phyloP scores from a whole-genome alignment of 2,113 vertebrate species.

The Todiramphus chloris region DNA sequence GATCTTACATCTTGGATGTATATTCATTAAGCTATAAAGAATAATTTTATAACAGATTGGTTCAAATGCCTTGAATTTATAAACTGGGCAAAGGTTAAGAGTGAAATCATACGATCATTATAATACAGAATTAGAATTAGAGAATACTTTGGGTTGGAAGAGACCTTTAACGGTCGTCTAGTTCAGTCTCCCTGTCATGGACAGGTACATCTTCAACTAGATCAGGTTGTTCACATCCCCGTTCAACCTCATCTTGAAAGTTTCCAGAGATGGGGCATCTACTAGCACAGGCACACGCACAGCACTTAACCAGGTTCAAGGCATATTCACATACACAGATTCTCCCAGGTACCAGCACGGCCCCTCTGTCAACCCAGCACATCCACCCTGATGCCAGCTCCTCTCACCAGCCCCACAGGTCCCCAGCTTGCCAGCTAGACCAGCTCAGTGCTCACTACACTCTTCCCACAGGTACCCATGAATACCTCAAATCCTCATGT shows the following conservation, averaged over 20 bases:
- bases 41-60: background rate
- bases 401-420: background rate
- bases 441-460: background rate
- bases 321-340: background rate
- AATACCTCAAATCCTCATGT: background rate
- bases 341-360: background rate
- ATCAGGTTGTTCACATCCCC: too few relatives aligned
- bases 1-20: background rate
- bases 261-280: too few relatives aligned
- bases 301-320: too few relatives aligned
- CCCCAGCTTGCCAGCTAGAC: accelerated
- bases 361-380: background rate
- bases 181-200: too few relatives aligned
- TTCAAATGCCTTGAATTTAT: background rate
- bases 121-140: background rate
- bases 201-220: too few relatives aligned
- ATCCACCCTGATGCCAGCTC: background rate
- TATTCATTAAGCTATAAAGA: background rate
- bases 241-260: too few relatives aligned
- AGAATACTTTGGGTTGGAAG: too few relatives aligned
- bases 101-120: background rate
- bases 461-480: background rate
- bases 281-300: accelerated
- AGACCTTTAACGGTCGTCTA: too few relatives aligned
- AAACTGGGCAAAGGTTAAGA: background rate